Evolutionary conservation across 1,140 invertebrate genomes (phyloP), one percentile per base, ranked within the genome.

Genomic region (Conus ventricosus): DNA sequence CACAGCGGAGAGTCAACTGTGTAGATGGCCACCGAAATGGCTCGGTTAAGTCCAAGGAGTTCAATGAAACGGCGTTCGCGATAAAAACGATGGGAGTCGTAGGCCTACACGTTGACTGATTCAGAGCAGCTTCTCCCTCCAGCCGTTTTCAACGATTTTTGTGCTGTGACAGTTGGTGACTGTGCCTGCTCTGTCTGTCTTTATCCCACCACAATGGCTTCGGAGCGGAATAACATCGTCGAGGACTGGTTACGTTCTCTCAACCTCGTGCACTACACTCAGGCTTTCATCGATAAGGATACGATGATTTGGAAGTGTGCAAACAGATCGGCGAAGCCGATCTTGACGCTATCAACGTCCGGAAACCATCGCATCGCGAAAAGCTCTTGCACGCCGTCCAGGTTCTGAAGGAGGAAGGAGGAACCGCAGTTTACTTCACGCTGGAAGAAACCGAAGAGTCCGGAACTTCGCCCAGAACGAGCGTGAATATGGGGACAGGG

Each of bases 221-320:
- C 17, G 8, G 67, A 71, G 67, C 55, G 85, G 13, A 87, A 23
- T 20, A 85, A 78, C 95, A 99, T 99, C 94, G 98, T 99, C 91
- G 97, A 97, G 94, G 98, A 99, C 96, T 99, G 98, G 98, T 96
- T 99, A 92, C 96, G 97, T 91, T 98, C 98, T 90, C 96, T 99
- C 88, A 97, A 97, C 93, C 96, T 99, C 89, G 97, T 97, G 89
- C 98, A 98, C 94, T 99, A 99, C 94, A 97, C 98, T 78, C 97
- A 98, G 94, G 97, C 97, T 91, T 99, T 99, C 95, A 96, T 99
- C 91, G 98, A 99, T 96, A 99, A 99, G 98, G 98, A 88, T 99
- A 99, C 96, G 98, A 99, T 95, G 98, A 99, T 95, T 96, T 99
- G 93, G 98, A 98, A 96, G 98, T 99, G 93, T 99, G 98, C 96